phyloP scores from a whole-genome alignment of 2,797 vertebrate genomes.

The Cyprinodon diabolis region DNA sequence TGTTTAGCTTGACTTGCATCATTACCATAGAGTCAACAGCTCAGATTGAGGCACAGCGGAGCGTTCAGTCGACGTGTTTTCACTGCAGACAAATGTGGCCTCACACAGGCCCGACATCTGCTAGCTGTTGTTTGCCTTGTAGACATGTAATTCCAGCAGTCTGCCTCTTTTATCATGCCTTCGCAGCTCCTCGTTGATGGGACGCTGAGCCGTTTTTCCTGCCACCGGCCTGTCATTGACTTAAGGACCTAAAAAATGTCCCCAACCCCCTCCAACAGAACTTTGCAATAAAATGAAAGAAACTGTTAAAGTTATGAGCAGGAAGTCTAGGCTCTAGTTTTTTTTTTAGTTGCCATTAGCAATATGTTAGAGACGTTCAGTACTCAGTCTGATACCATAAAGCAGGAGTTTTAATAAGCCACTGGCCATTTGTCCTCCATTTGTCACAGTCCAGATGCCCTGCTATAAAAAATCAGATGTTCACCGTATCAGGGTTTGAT shows the following conservation, averaged over 20 bases:
- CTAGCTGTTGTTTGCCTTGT: constrained; percentile 68
- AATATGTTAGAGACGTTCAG: background rate
- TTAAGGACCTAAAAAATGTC: constrained; percentile 9
- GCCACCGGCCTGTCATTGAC: constrained; percentile 12
- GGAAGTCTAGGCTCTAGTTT: background rate
- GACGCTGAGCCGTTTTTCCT: background rate
- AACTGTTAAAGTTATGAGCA: constrained; percentile 1
- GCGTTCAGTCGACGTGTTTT: constrained; percentile 65
- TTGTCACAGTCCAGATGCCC: constrained; percentile 10
- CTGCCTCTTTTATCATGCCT: constrained; percentile 54
- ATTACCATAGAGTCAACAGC: constrained; percentile 79
- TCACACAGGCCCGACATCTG: constrained; percentile 75
- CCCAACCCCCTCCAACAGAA: background rate
- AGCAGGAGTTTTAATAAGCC: constrained; percentile 1
- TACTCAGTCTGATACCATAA: background rate
- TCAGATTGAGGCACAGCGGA: constrained; percentile 73
- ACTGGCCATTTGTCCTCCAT: constrained; percentile 11
- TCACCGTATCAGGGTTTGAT: background rate
- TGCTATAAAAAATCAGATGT: constrained; percentile 3
- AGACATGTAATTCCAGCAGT: constrained; percentile 63
- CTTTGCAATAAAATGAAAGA: background rate
- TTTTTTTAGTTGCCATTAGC: constrained; percentile 4
- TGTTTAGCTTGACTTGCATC: constrained; percentile 79
- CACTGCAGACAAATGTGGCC: constrained; percentile 72
- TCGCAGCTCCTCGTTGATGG: constrained; percentile 18